Base-by-base conservation (phyloP, 2,113 vertebrate species). In the Ammodytes dubius region DNA sequence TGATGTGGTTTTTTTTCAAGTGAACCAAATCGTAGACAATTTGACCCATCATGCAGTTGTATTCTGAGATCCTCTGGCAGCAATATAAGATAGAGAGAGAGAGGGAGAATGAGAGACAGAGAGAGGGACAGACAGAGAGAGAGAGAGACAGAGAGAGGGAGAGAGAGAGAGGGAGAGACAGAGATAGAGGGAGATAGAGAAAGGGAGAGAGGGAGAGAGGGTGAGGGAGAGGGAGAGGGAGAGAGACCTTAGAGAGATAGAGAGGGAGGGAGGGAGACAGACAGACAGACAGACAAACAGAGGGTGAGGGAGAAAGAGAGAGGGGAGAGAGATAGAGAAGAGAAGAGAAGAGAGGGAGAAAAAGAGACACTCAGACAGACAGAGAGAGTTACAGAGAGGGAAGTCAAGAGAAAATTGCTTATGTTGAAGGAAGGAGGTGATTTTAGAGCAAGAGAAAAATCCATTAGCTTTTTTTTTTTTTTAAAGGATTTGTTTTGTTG, bases 61-160 rank as follows among this genome's bases (percentile, higher is more conserved):
- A 77, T 40, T 74, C 86, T 85, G 85, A 93, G 79, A 86, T 88
- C 83, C 77, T 80, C 84, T 89, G 82, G 81, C 87, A 90, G 87
- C 19, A 56, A 53, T 70, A 67, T 81, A 79, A 65, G 69, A 77
- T 14, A 82, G 49, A 13, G 50, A 66, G 47, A 73, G 66, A 45
- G 39, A 69, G 12, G 52, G 37, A 3, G 57, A 12, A n/a, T 58
- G 50, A 74, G 57, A n/a, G n/a, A 56, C 58, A 74, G 70, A 83
- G 79, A 65, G 69, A 77, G 14, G 80, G 49, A 13, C 56, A 66
- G 47, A 75, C 70, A 45, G 39, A 69, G 12, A 56, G 37, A 4
- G 57, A 12, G n/a, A 61, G 50, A 74, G 57, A n/a, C n/a, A n/a
- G n/a, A n/a, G 1, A 1, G 27, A 27, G 27, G 2, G 27, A 27